A percentile compares a stretch with the other conserved stretches of the same genome.
Evolutionary conservation across 2,797 vertebrate genomes (phyloP).

Genomic region (Mastacembelus armatus): DNA sequence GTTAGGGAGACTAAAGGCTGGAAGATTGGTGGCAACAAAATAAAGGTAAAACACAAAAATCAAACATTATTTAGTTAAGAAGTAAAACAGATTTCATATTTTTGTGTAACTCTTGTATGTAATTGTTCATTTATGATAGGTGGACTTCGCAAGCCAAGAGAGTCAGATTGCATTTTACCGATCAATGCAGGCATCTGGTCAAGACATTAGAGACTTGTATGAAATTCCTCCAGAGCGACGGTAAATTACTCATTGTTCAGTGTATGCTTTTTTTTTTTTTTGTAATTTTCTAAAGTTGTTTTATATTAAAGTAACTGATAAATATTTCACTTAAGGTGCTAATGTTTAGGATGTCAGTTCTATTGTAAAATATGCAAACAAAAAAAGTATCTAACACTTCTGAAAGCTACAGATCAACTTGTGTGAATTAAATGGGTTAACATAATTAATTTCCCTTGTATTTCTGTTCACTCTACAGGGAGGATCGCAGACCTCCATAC

Average conservation of each 20-base stretch:
- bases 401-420: background rate
- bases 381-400: background rate
- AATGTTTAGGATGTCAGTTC: background rate
- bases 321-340: background rate
- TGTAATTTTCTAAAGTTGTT: too few relatives aligned
- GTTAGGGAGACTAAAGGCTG: constrained; percentile 99
- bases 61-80: background rate
- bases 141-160: constrained; percentile 99
- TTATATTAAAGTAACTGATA: too few relatives aligned
- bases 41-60: constrained; percentile 87
- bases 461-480: constrained; percentile 81
- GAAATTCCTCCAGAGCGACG: constrained; percentile 95
- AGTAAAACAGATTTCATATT: background rate
- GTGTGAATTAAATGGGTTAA: background rate
- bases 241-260: constrained; percentile 66
- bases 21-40: constrained; percentile 98
- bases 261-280: background rate
- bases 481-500: constrained; percentile 94
- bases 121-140: constrained; percentile 79
- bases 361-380: background rate
- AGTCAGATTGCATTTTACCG: constrained; percentile 98
- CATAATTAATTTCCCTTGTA: background rate
- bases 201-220: constrained; percentile 98
- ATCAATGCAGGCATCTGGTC: constrained; percentile 98
- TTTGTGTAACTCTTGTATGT: background rate